Percentiles rank a stretch among this genome's conserved stretches.
Conservation (phyloP, 2,888 invertebrate genomes). For the Lasioglossum morio region DNA sequence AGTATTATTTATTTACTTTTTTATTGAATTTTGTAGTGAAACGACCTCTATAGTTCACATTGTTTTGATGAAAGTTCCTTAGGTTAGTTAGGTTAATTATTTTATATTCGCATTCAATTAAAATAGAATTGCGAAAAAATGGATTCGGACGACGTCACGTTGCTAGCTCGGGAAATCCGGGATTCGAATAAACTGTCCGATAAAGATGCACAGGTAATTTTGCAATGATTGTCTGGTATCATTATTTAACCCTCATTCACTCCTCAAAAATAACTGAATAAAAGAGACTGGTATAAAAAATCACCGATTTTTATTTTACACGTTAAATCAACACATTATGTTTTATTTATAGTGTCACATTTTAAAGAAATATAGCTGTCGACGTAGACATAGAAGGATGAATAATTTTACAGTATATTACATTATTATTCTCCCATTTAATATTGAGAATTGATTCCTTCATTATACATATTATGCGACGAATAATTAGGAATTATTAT, state of each 20-base stretch:
- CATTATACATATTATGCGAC: not conserved
- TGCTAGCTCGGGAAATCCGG: conserved; percentile 22
- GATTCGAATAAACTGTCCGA: not conserved
- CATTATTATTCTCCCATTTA: no score
- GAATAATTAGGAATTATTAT: not conserved
- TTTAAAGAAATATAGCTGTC: no score
- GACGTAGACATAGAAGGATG: no score
- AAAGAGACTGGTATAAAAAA: no score
- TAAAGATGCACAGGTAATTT: conserved; percentile 26
- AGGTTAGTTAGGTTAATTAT: not conserved
- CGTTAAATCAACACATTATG: no score
- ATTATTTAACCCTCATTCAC: not conserved
- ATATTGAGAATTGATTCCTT: not conserved
- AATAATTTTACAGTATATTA: no score
- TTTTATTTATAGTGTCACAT: no score
- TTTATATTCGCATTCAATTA: not conserved
- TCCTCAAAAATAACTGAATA: no score
- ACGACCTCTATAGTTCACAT: not conserved
- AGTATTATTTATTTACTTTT: not conserved
- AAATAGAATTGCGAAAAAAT: conserved; percentile 9
- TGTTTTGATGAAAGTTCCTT: not conserved
- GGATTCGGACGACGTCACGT: conserved; percentile 37
- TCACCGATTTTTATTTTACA: no score
- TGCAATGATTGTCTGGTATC: not conserved
- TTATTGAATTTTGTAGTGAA: not conserved